Evolutionary conservation across 2,113 vertebrate species (phyloP).

Genomic region (Vireo altiloquus): DNA sequence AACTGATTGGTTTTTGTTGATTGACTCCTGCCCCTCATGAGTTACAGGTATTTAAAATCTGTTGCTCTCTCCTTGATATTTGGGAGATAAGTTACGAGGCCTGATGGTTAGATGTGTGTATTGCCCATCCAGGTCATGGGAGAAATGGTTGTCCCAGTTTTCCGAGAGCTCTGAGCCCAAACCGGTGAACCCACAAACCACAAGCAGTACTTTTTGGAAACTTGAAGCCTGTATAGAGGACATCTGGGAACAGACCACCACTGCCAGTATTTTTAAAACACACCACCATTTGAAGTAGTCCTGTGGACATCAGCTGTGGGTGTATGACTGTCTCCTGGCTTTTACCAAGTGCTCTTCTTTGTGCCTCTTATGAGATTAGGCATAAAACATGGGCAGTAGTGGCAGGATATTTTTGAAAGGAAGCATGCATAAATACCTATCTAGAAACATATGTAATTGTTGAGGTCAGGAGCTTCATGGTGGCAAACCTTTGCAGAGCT

Average conservation of each 20-base stretch:
- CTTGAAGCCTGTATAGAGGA: neutral
- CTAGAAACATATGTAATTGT: neutral
- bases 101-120: neutral
- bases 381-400: neutral
- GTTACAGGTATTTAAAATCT: neutral
- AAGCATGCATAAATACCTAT: neutral
- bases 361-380: neutral
- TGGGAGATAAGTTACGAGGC: neutral
- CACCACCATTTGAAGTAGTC: neutral
- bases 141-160: neutral
- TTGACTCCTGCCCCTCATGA: neutral
- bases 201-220: neutral
- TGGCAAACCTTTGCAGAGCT: neutral
- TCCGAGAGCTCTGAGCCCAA: neutral
- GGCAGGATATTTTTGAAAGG: neutral
- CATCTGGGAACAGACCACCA: neutral
- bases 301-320: neutral
- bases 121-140: fast-evolving
- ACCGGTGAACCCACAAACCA: neutral
- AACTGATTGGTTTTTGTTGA: neutral
- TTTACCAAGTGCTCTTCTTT: neutral
- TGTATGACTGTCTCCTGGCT: neutral
- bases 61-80: neutral
- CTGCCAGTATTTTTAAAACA: neutral
- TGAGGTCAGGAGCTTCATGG: neutral